Percentiles rank a stretch among this genome's conserved stretches.
Evolutionary conservation across 2,113 vertebrate genomes (phyloP).

Genomic region (Gallinago media): DNA sequence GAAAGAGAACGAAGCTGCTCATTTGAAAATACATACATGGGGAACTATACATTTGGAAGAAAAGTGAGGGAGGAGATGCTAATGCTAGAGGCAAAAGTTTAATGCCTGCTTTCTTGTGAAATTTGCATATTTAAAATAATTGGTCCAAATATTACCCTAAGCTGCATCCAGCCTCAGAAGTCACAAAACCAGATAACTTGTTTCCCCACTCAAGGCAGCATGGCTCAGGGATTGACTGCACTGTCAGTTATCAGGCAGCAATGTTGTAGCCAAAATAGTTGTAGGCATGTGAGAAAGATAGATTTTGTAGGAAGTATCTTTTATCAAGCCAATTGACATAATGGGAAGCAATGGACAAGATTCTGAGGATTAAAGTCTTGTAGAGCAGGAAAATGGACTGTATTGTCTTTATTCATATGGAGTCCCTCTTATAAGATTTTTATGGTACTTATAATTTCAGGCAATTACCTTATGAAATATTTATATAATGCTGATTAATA

Average conservation of each 20-base stretch:
- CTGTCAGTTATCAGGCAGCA: neutral
- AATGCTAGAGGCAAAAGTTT: neutral
- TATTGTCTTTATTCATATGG: neutral
- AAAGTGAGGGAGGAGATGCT: neutral
- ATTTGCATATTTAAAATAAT: neutral
- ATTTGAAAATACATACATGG: neutral
- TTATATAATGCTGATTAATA: constrained; percentile 1
- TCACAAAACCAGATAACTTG: neutral
- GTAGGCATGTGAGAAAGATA: neutral
- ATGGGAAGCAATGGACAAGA: neutral
- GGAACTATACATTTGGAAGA: neutral
- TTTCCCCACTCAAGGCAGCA: neutral
- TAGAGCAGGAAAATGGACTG: neutral
- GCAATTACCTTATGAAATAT: constrained; percentile 1
- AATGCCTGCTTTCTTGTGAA: neutral
- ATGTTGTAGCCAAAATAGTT: neutral
- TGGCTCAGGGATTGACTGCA: neutral
- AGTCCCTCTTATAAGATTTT: neutral
- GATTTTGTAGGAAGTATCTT: neutral
- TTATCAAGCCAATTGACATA: neutral
- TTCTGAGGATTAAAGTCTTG: neutral
- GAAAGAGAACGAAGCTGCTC: neutral
- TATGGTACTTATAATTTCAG: neutral
- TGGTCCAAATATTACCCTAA: neutral
- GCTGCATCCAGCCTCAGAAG: neutral